These are phyloP conservation scores for Lysandra coridon DNA, from an alignment of 2,888 invertebrate species.

Conservation along the genomic window DNA sequence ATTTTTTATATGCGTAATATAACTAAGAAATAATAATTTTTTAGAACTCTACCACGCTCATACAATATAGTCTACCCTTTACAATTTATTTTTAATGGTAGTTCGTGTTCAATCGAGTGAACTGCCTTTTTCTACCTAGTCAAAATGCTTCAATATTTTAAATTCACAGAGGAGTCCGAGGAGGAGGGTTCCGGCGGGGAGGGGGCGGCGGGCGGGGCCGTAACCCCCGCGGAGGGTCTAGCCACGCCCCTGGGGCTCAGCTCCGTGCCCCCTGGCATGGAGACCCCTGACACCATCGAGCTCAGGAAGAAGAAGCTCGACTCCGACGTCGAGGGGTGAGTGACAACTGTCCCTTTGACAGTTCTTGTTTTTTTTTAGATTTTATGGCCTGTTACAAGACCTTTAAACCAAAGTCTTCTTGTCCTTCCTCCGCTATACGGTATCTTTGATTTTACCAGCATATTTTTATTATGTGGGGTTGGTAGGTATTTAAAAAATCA, in stretches of 20 bases:
- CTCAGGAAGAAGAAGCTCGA: constrained; percentile 98
- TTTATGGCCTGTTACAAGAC: too few relatives aligned
- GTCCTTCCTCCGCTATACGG: too few relatives aligned
- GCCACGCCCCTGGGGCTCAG: constrained; percentile 97
- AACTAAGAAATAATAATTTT: too few relatives aligned
- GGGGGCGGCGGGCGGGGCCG: constrained; percentile 72
- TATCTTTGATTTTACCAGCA: too few relatives aligned
- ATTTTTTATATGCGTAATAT: not conserved
- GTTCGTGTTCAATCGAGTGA: not conserved
- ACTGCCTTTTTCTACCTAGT: not conserved
- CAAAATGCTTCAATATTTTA: not conserved
- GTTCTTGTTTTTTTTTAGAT: not conserved
- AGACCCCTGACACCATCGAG: constrained; percentile 99
- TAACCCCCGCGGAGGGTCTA: constrained; percentile 95
- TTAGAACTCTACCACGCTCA: too few relatives aligned
- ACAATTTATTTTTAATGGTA: too few relatives aligned
- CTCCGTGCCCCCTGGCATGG: constrained; percentile 95
- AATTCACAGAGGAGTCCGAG: constrained; percentile 44
- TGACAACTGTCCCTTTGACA: not conserved
- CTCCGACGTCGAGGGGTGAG: constrained; percentile 95
- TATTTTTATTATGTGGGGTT: too few relatives aligned
- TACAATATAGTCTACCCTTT: too few relatives aligned
- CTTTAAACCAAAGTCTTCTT: too few relatives aligned
- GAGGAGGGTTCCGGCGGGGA: constrained; percentile 59
- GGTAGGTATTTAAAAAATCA: too few relatives aligned